Base-by-base conservation (phyloP, 1,140 invertebrate genomes). In the Phymastichus coffea region DNA sequence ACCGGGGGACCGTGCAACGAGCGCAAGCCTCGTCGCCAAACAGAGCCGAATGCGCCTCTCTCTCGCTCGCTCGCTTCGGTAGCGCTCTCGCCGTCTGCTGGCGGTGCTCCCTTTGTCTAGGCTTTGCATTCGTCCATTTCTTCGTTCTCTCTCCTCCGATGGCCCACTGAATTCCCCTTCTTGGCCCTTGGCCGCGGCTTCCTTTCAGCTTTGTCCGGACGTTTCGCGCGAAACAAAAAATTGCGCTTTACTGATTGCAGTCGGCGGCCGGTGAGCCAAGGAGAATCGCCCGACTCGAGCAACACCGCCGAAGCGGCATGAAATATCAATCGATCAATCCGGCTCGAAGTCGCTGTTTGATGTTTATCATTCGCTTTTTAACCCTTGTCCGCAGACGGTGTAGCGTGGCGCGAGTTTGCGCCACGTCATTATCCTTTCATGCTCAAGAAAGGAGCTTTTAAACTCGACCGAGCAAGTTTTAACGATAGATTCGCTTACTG, bases 351-450 rank as follows among this genome's bases (percentile, higher is more conserved):
- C 37, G 38, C 20, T 19, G 57, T 59, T 47, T 46, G 48, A 52
- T 59, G 46, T 46, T 53, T 52, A 59, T 59, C 38, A 23, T 10
- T 41, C 38, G 4, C 22, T 51, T 52, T 43, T 58, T 51, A 51
- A 41, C 7, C 14, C 44, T 14, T n/a, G n/a, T n/a, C n/a, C n/a
- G n/a, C n/a, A n/a, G n/a, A n/a, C n/a, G n/a, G n/a, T n/a, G n/a
- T n/a, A n/a, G n/a, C 4, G 17, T 15, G n/a, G 28, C 12, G 12
- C 30, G 37, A 23, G 46, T 53, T 59, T 53, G 28, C 38, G 49
- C 41, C 22, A n/a, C 51, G 28, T 51, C 56, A 51, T 51, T 51
- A 51, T 51, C 8, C 26, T 33, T 22, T 17, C 12, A 19, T 20
- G 20, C 25, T 37, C 22, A 12, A 44, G 20, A 14, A 6, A 14